Percentiles rank a stretch among this genome's conserved stretches.
phyloP scores from a whole-genome alignment of 2,113 vertebrate species.

The Festucalex cinctus region DNA sequence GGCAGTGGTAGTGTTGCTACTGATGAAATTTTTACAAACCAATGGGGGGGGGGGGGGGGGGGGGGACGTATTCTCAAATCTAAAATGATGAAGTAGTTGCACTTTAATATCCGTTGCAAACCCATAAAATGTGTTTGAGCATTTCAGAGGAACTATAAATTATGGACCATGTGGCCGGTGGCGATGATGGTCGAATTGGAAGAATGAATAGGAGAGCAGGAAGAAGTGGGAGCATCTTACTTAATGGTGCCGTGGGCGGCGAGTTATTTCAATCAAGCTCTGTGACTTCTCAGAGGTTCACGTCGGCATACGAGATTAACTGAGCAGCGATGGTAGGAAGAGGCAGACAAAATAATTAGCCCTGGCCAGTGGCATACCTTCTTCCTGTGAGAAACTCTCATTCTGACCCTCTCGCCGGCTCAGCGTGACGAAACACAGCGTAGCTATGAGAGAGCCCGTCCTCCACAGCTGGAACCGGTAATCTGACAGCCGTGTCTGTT shows the following conservation, averaged over 20 bases:
- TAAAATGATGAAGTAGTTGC: not conserved
- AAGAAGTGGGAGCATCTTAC: constrained; percentile 3
- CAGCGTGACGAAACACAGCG: constrained; percentile 31
- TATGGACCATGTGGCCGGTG: constrained; percentile 18
- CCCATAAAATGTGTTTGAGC: not conserved
- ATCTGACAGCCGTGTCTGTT: constrained; percentile 63
- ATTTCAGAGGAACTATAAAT: constrained; percentile 11
- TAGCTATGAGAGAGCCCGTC: constrained; percentile 20
- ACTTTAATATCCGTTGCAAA: not conserved
- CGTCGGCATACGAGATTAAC: constrained; percentile 54
- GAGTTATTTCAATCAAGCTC: constrained; percentile 50
- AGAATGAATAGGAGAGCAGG: constrained; percentile 2
- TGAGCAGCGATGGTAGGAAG: constrained; percentile 27
- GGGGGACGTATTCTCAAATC: not conserved
- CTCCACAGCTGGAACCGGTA: constrained; percentile 47
- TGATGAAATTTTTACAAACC: not conserved
- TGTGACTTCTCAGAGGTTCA: constrained; percentile 46
- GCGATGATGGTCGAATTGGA: constrained; percentile 19
- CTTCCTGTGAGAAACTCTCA: constrained; percentile 27
- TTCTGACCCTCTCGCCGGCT: constrained; percentile 15
- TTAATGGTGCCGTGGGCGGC: constrained; percentile 10
- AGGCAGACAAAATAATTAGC: constrained; percentile 12
- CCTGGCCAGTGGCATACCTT: constrained; percentile 4
- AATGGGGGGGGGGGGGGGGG: no score
- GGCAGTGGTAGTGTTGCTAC: not conserved